Conservation (phyloP, 2,113 vertebrate species). For the Tragulus kanchil region DNA sequence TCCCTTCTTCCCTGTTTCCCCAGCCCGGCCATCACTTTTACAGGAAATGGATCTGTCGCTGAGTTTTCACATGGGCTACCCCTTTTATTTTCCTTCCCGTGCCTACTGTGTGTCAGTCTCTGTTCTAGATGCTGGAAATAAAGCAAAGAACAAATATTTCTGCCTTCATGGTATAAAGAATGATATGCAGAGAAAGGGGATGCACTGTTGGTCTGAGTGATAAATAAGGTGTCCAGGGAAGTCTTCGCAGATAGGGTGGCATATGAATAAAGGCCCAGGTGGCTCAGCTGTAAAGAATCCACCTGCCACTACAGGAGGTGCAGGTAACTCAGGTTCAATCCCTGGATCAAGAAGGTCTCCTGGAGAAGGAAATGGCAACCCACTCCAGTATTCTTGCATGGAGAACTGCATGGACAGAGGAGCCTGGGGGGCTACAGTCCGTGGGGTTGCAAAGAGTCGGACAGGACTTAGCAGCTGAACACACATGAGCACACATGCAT, state of each 20-base stretch:
- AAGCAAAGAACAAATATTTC: not conserved
- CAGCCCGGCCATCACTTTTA: not conserved
- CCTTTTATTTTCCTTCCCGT: too few relatives aligned
- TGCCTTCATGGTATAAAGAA: not conserved
- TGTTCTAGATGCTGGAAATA: not conserved
- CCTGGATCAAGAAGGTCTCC: not conserved
- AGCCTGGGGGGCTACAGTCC: not conserved
- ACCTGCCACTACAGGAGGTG: not conserved
- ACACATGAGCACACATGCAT: fast-evolving
- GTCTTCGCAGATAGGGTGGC: not conserved
- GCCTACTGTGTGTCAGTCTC: not conserved
- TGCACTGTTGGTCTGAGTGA: not conserved
- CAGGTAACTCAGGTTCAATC: not conserved
- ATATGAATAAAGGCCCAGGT: not conserved
- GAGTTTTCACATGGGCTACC: not conserved
- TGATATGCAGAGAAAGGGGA: not conserved
- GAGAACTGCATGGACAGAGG: not conserved
- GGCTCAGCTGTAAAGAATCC: not conserved
- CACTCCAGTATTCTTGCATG: not conserved
- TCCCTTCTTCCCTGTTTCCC: fast-evolving
- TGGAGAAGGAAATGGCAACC: not conserved
- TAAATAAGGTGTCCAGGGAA: not conserved
- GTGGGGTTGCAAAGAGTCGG: not conserved
- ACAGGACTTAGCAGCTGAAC: not conserved
- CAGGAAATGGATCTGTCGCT: not conserved